Base-by-base conservation (phyloP, 2,797 vertebrate species). In the Mormyrops attenuatus region DNA sequence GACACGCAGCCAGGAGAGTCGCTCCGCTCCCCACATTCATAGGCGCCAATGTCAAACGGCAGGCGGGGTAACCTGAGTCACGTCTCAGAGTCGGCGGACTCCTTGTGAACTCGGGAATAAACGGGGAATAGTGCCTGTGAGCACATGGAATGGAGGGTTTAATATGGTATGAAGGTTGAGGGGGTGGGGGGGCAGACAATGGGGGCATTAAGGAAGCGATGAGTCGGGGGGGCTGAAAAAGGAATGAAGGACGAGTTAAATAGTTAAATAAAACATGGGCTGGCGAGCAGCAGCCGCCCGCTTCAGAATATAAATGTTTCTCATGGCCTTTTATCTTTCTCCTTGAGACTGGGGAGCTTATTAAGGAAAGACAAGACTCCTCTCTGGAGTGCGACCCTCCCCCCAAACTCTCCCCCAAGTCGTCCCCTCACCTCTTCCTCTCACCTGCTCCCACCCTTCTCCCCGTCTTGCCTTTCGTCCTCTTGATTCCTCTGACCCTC, bases 181-280 rank as follows among this genome's bases (percentile, higher is more conserved):
- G 22, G n/a, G 60, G 60, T 26, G 57, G 57, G 52, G 38, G 30
- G 52, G 52, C 22, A 55, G 85, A 53, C 38, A 47, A 87, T 15
- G 52, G 85, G 52, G 1, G 50, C 22, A 44, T 50, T 50, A 86
- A 86, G 47, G 50, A 9, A 53, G 26, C 17, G 20, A 53, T 26
- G 11, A 15, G 50, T 5, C 5, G 22, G 17, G 41, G 52, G 50
- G 50, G 85, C 38, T 26, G 85, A 41, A 66, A 63, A 88, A 44
- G 38, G 22, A 47, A 88, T 20, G 41, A 63, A 47, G 20, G 55
- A 63, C 57, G 17, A 88, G 87, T 63, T 63, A 69, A 66, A 88
- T n/a, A 66, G 55, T 47, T 88, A 63, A 88, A 88, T 69, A 88
- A 63, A 87, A 87, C 85, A 87, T 87, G 85, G 49, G 52, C 50